Evolutionary conservation across 2,888 invertebrate genomes (phyloP).

Genomic region (Mongoloraphidia duomilia): DNA sequence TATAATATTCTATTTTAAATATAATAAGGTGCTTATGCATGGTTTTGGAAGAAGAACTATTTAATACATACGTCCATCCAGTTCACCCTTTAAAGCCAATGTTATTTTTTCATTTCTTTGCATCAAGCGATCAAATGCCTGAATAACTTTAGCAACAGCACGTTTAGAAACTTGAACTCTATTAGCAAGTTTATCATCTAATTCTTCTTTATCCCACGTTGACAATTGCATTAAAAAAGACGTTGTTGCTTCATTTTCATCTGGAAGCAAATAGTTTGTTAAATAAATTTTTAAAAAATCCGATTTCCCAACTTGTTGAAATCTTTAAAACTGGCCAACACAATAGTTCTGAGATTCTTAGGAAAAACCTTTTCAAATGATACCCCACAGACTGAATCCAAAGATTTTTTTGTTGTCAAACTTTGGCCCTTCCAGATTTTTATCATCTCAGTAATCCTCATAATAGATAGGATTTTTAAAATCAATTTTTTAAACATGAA

Average conservation of each 20-base stretch:
- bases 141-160: constrained; percentile 91
- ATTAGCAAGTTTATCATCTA: constrained; percentile 91
- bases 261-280: constrained; percentile 32
- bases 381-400: no score
- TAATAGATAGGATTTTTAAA: neutral
- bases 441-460: neutral
- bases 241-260: constrained; percentile 92
- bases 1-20: neutral
- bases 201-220: constrained; percentile 94
- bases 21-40: neutral
- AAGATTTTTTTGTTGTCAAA: no score
- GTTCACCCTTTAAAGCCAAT: constrained; percentile 69
- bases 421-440: no score
- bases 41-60: neutral
- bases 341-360: no score
- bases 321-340: neutral
- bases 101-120: constrained; percentile 93
- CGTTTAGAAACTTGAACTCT: constrained; percentile 92
- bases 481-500: neutral
- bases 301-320: neutral
- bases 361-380: no score
- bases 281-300: constrained; percentile 1
- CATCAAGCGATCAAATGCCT: constrained; percentile 89
- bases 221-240: constrained; percentile 90
- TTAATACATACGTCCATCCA: constrained; percentile 44